These are phyloP conservation scores for Gymnosoma rotundatum DNA, from an alignment of 2,888 invertebrate species.

Conservation along the genomic window DNA sequence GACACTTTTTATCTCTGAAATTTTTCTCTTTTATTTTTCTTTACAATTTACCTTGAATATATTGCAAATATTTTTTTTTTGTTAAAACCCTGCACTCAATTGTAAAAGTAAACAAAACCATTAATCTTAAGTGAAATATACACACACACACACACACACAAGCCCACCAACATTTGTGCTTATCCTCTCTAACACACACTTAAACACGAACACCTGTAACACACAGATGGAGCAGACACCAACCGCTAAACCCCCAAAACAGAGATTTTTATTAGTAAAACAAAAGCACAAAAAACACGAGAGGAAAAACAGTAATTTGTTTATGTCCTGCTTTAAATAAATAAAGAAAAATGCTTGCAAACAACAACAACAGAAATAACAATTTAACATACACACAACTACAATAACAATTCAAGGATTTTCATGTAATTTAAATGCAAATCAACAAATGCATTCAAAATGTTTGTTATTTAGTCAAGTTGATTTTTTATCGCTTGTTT, in stretches of 20 bases:
- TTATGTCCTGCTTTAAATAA: conserved; percentile 59
- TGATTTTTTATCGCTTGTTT: conserved; percentile 22
- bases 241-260: not conserved
- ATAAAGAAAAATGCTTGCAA: conserved; percentile 3
- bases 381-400: not conserved
- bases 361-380: not conserved
- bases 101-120: conserved; percentile 60
- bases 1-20: too few relatives aligned
- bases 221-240: not conserved
- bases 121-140: conserved; percentile 51
- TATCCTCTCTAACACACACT: not conserved
- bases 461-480: conserved; percentile 29
- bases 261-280: conserved; percentile 18
- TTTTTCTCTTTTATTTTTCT: not conserved
- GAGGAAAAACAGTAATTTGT: conserved; percentile 43
- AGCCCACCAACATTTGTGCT: conserved; percentile 3
- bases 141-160: not conserved
- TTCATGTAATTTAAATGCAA: conserved; percentile 66
- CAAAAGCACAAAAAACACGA: not conserved
- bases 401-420: conserved; percentile 47
- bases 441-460: conserved; percentile 58
- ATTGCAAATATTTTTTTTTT: not conserved
- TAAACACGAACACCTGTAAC: not conserved
- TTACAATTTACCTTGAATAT: not conserved
- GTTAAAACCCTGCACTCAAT: conserved; percentile 37